These are phyloP conservation scores for Diuraphis noxia DNA, from an alignment of 1,140 invertebrate species.

Conservation along the genomic window DNA sequence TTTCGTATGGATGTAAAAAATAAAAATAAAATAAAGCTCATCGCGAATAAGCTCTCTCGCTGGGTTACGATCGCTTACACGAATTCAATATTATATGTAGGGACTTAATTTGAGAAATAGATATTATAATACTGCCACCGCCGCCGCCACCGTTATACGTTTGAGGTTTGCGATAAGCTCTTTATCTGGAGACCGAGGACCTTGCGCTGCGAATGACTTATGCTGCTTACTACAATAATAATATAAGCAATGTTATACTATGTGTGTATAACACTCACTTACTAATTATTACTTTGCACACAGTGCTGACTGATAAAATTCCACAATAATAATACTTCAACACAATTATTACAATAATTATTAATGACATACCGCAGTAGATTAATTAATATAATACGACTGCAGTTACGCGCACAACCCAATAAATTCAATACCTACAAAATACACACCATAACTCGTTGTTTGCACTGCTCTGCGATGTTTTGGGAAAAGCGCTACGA, in stretches of 20 bases:
- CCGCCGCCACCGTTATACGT: neutral
- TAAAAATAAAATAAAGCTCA: no score
- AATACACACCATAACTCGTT: neutral
- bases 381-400: neutral
- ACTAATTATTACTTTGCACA: neutral
- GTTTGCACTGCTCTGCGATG: neutral
- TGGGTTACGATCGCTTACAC: neutral
- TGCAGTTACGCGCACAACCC: neutral
- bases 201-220: conserved; percentile 27
- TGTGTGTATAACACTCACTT: neutral
- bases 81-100: neutral
- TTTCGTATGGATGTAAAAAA: neutral
- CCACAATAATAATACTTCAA: neutral
- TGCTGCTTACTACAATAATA: neutral
- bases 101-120: neutral
- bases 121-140: neutral
- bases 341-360: conserved; percentile 24
- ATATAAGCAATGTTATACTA: neutral
- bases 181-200: conserved; percentile 29
- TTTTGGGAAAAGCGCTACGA: neutral
- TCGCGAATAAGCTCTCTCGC: neutral
- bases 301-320: conserved; percentile 19
- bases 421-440: neutral
- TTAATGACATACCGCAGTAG: neutral
- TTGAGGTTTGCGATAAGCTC: conserved; percentile 24